phyloP scores from a whole-genome alignment of 2,113 vertebrate genomes.

The Leptobrachium leishanense region DNA sequence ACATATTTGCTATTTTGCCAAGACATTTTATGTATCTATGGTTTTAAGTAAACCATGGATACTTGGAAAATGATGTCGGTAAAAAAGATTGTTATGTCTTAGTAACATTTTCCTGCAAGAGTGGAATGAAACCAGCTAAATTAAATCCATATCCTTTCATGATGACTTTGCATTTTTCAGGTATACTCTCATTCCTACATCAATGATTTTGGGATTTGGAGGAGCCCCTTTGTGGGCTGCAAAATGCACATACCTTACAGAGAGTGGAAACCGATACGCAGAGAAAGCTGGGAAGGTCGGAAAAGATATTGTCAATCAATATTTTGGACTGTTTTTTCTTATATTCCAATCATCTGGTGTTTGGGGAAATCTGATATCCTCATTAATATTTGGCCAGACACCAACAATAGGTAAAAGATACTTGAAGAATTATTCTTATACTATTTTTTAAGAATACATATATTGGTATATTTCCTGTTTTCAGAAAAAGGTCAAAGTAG shows the following conservation, averaged over 20 bases:
- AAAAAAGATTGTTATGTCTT: background rate
- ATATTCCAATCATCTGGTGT: conserved; percentile 88
- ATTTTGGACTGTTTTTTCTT: conserved; percentile 93
- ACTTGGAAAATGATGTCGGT: background rate
- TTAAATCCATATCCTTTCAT: background rate
- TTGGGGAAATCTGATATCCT: conserved; percentile 95
- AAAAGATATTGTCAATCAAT: conserved; percentile 82
- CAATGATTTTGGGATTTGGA: conserved; percentile 85
- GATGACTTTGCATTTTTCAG: conserved; percentile 60
- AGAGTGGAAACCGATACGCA: conserved; percentile 71
- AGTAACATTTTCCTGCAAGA: background rate
- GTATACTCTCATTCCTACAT: conserved; percentile 88
- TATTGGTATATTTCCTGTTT: too few relatives aligned
- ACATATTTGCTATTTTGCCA: too few relatives aligned
- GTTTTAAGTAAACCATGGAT: background rate
- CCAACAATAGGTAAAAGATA: conserved; percentile 68
- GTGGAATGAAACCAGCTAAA: background rate
- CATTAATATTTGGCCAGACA: conserved; percentile 82
- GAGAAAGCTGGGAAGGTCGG: conserved; percentile 63
- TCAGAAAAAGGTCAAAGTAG: too few relatives aligned
- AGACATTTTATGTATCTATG: background rate
- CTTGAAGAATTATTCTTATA: too few relatives aligned
- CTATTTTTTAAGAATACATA: too few relatives aligned
- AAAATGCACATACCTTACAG: conserved; percentile 88
- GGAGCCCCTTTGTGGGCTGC: conserved; percentile 92